These are phyloP conservation scores for Gadus macrocephalus DNA, from an alignment of 2,113 vertebrate species.

Conservation along the genomic window DNA sequence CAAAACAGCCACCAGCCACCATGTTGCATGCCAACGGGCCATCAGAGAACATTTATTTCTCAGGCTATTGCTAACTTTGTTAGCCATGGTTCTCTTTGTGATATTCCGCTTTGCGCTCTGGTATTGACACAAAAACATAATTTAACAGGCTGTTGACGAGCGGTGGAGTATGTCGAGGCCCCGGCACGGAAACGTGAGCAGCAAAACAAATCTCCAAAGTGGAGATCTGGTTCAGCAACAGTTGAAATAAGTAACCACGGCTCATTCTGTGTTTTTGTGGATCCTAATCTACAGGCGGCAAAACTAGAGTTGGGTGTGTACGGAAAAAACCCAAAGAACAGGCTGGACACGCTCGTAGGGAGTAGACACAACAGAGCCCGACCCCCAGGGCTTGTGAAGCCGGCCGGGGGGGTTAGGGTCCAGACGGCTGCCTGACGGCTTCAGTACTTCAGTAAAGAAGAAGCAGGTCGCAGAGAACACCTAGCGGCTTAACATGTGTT, in stretches of 20 bases:
- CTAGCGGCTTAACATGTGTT: neutral
- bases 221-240: neutral
- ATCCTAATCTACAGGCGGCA: neutral
- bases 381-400: slow-evolving; percentile 7
- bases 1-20: neutral
- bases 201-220: neutral
- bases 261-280: neutral
- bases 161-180: neutral
- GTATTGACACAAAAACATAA: neutral
- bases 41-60: neutral
- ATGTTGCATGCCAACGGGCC: neutral
- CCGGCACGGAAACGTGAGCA: neutral
- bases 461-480: slow-evolving; percentile 22
- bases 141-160: slow-evolving; percentile 4
- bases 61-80: neutral
- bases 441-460: neutral
- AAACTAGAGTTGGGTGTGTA: neutral
- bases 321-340: neutral
- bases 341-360: slow-evolving; percentile 1
- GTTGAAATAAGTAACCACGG: neutral
- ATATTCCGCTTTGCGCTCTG: neutral
- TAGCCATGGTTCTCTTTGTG: neutral
- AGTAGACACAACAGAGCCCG: slow-evolving; percentile 8
- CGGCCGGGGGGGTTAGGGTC: slow-evolving; percentile 9
- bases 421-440: slow-evolving; percentile 11